Conservation (phyloP, 1,140 invertebrate species). For the Monomorium pharaonis region DNA sequence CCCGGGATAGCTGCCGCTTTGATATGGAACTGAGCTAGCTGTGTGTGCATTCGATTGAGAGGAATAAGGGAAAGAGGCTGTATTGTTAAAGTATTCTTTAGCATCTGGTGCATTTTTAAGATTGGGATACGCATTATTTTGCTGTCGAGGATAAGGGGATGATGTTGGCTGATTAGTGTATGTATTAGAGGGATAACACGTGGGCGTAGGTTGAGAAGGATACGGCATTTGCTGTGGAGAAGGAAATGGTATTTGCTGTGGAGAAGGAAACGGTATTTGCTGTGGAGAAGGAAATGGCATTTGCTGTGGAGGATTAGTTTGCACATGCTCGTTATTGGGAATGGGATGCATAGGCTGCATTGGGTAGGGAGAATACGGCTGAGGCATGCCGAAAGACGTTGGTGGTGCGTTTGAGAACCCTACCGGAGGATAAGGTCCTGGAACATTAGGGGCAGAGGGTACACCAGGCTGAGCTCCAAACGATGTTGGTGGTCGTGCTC, state of each 20-base stretch:
- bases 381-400: slow-evolving; percentile 79
- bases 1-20: slow-evolving; percentile 77
- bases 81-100: slow-evolving; percentile 39
- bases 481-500: slow-evolving; percentile 78
- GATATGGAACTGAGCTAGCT: slow-evolving; percentile 65
- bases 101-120: slow-evolving; percentile 55
- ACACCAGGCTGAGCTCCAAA: slow-evolving; percentile 81
- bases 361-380: slow-evolving; percentile 72
- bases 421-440: slow-evolving; percentile 65
- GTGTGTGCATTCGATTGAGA: slow-evolving; percentile 45
- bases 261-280: slow-evolving; percentile 68
- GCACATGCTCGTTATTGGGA: not conserved
- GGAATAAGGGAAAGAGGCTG: slow-evolving; percentile 52
- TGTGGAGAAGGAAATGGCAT: slow-evolving; percentile 69
- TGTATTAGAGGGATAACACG: slow-evolving; percentile 50
- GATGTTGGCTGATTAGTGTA: slow-evolving; percentile 36
- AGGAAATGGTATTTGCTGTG: no score
- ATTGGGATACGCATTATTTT: slow-evolving; percentile 75
- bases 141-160: slow-evolving; percentile 57
- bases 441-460: slow-evolving; percentile 78
- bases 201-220: slow-evolving; percentile 54
- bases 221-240: slow-evolving; percentile 65
- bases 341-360: slow-evolving; percentile 51
- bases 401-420: slow-evolving; percentile 73
- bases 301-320: slow-evolving; percentile 60